Evolutionary conservation across 2,113 vertebrate species (phyloP), one percentile per base, ranked within the genome.

Genomic region (Forbesichthys agassizii): DNA sequence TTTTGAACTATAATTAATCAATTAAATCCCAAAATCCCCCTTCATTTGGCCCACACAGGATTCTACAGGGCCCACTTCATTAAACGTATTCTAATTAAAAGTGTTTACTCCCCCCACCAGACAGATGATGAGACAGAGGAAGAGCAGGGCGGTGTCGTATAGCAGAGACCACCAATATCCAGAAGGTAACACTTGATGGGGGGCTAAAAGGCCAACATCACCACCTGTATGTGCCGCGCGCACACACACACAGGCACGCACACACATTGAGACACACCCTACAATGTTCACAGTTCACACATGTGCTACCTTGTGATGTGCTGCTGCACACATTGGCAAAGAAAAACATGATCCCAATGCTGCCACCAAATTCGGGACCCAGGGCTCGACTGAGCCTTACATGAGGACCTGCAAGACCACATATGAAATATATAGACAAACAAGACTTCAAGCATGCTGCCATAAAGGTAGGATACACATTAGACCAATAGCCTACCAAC

Each of bases 261-360:
- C 5, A 71, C 2, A 7, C 12, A 33, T 13, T 3, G 7, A 11
- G 11, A 70, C 20, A 20, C 20, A 20, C 20, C 20, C 27, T 27
- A 27, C 27, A 27, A 27, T 27, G 27, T 27, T 27, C 27, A 27
- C 27, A 2, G 27, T 27, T 27, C 36, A 8, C 36, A 42, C 36
- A 42, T 42, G 36, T 5, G 36, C 71, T 85, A 96, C 95, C 95
- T 80, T 91, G 90, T 0, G 89, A 90, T 5, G 88, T 71, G 1
- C 96, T 93, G 78, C 93, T 94, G 0, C 95, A 96, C 66, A 97
- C 94, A 0, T 98, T 98, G 61, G 95, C 96, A 59, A 97, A 80
- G 81, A 96, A 97, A 88, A 97, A 98, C 95, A 98, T 95, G 83
- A 98, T 93, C 2, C 96, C 95, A 0, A 98, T 95, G 63, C 95